phyloP scores from a whole-genome alignment of 2,888 invertebrate species.

The Temnothorax rugatulus region DNA sequence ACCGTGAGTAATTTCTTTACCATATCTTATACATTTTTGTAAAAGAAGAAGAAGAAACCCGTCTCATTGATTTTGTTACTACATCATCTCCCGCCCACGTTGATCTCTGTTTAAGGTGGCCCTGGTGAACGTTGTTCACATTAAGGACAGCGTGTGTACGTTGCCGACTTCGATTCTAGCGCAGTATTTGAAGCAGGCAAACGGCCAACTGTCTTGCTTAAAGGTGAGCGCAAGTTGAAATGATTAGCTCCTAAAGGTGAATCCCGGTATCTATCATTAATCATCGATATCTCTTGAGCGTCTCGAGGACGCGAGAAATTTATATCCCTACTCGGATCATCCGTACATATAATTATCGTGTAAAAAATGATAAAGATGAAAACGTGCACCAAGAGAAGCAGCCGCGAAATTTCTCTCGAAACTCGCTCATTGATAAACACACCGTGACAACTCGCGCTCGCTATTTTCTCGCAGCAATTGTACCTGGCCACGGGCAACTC shows the following conservation, averaged over 20 bases:
- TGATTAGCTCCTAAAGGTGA: no score
- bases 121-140: constrained; percentile 93
- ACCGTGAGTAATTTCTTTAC: constrained; percentile 87
- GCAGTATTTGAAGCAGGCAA: constrained; percentile 95
- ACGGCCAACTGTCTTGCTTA: constrained; percentile 93
- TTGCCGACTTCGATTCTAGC: constrained; percentile 93
- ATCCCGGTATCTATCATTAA: background rate
- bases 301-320: background rate
- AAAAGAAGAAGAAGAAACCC: background rate
- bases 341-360: background rate
- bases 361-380: background rate
- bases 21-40: background rate
- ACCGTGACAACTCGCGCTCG: constrained; percentile 60
- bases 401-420: background rate
- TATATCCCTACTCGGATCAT: background rate
- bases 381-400: background rate
- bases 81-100: background rate
- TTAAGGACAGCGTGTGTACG: constrained; percentile 93
- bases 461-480: constrained; percentile 88
- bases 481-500: constrained; percentile 92
- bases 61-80: background rate
- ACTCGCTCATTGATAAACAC: constrained; percentile 20
- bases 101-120: constrained; percentile 89
- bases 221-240: constrained; percentile 89
- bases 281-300: background rate